These are phyloP conservation scores for Apodemia mormo DNA, from an alignment of 2,888 invertebrate genomes.

Conservation along the genomic window DNA sequence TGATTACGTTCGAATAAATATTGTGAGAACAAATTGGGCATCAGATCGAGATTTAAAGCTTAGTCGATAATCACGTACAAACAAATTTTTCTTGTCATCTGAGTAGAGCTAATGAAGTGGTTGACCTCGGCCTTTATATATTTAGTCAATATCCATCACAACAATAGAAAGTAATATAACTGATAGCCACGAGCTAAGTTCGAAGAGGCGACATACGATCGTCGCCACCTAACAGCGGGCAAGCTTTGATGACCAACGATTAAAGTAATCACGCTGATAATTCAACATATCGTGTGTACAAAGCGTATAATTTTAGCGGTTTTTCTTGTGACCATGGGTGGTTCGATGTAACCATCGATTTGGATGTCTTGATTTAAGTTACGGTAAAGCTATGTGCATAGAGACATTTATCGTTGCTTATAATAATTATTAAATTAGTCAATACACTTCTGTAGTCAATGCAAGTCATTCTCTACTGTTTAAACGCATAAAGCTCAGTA, in stretches of 20 bases:
- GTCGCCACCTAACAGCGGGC: slow-evolving; percentile 48
- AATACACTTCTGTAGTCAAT: slow-evolving; percentile 2
- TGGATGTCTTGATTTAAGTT: slow-evolving; percentile 55
- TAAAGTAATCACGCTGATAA: slow-evolving; percentile 70
- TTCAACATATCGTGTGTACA: slow-evolving; percentile 57
- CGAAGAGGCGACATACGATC: slow-evolving; percentile 22
- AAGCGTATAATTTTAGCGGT: slow-evolving; percentile 69
- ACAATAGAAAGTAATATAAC: slow-evolving; percentile 55
- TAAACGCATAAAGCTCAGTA: background rate
- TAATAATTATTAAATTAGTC: slow-evolving; percentile 26
- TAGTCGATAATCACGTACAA: slow-evolving; percentile 34
- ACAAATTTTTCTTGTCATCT: slow-evolving; percentile 40
- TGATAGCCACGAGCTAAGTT: slow-evolving; percentile 44
- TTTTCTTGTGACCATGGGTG: slow-evolving; percentile 67
- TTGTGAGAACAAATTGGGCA: slow-evolving; percentile 26
- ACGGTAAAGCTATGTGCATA: slow-evolving; percentile 40
- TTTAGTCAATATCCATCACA: slow-evolving; percentile 51
- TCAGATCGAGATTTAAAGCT: slow-evolving; percentile 28
- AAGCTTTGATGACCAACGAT: slow-evolving; percentile 52
- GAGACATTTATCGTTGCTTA: slow-evolving; percentile 44
- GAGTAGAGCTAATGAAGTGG: slow-evolving; percentile 45
- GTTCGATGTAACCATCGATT: slow-evolving; percentile 46
- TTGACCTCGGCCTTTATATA: slow-evolving; percentile 51
- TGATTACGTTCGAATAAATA: slow-evolving; percentile 23
- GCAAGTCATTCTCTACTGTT: background rate